These are phyloP conservation scores for Perdita meconis DNA, from an alignment of 2,888 invertebrate species.

Conservation along the genomic window DNA sequence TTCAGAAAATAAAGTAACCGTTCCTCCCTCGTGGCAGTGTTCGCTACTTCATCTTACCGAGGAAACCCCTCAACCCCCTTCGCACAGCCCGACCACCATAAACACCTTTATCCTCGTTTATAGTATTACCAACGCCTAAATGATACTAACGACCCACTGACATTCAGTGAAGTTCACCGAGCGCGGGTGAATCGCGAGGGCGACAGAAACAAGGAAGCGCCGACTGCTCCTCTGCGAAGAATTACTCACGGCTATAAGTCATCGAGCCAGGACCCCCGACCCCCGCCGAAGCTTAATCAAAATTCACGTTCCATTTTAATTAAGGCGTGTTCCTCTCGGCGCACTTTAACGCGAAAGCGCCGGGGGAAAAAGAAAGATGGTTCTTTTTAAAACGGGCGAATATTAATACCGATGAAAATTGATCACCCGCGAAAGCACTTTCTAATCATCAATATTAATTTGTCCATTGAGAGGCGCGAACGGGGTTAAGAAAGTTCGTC, in stretches of 20 bases:
- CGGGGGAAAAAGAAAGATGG: conserved; percentile 6
- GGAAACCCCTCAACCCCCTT: background rate
- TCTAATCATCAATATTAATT: conserved; percentile 81
- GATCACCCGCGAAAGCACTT: conserved; percentile 73
- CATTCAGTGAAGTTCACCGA: background rate
- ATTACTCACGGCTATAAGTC: conserved; percentile 2
- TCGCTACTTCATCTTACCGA: background rate
- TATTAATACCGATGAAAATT: conserved; percentile 76
- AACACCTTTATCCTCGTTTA: background rate
- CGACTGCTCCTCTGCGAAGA: background rate
- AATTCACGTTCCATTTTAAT: conserved; percentile 52
- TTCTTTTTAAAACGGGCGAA: conserved; percentile 53
- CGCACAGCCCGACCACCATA: background rate
- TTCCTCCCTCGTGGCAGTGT: background rate
- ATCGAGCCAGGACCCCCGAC: background rate
- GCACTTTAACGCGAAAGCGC: conserved; percentile 20
- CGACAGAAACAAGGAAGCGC: background rate
- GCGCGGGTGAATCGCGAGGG: background rate
- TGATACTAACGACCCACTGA: background rate
- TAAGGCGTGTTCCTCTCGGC: conserved; percentile 19
- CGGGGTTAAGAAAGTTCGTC: conserved; percentile 75
- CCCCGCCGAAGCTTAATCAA: conserved; percentile 25
- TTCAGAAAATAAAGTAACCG: too few species aligned
- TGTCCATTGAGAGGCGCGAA: conserved; percentile 60
- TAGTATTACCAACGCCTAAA: background rate